Evolutionary conservation across 30 jellyfish, hydroid and myxozoan genomes (phyloP).

Genomic region (Hydractinia echinata): DNA sequence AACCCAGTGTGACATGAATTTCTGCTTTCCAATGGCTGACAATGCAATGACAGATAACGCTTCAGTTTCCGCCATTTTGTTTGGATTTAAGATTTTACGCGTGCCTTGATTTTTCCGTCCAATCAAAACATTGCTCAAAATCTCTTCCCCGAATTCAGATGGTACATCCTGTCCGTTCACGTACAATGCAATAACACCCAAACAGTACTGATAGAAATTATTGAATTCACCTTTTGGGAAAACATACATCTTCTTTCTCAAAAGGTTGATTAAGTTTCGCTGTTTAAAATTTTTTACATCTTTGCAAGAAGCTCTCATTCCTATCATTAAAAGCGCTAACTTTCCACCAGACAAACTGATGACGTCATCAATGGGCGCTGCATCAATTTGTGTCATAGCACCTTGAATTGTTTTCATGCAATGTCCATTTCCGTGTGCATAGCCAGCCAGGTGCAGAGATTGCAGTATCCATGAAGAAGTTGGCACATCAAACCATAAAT

Average conservation of each 20-base stretch:
- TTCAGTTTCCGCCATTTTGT: background rate
- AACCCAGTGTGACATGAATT: constrained; percentile 8
- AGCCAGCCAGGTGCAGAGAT: background rate
- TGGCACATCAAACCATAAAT: background rate
- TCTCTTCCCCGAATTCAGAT: constrained; percentile 5
- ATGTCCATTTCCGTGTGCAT: background rate
- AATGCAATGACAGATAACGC: background rate
- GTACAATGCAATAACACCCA: constrained; percentile 15
- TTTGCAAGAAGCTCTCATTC: constrained; percentile 1
- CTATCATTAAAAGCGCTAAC: background rate
- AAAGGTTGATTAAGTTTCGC: background rate
- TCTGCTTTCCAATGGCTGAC: constrained; percentile 8
- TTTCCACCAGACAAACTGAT: constrained; percentile 12
- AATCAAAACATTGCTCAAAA: background rate
- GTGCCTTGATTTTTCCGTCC: background rate
- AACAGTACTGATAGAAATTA: background rate
- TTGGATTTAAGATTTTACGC: background rate
- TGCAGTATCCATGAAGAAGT: background rate
- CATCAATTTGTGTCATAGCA: background rate
- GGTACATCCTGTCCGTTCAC: constrained; percentile 1
- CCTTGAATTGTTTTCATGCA: background rate
- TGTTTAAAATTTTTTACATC: background rate
- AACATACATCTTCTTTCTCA: background rate
- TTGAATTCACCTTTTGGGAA: background rate
- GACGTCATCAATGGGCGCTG: background rate